phyloP scores from a whole-genome alignment of 2,888 invertebrate genomes.

The Eristalis pertinax region DNA sequence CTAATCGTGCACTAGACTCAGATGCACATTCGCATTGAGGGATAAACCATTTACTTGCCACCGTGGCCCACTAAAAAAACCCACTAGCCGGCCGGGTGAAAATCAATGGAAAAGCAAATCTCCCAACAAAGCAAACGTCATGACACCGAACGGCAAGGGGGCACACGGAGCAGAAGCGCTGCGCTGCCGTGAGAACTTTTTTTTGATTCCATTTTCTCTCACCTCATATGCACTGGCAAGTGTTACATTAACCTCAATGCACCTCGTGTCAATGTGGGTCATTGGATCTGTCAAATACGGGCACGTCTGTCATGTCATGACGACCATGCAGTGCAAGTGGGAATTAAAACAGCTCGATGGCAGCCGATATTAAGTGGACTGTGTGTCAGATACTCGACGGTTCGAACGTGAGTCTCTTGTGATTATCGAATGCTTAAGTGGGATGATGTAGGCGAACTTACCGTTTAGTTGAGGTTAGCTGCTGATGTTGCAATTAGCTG shows the following conservation, averaged over 20 bases:
- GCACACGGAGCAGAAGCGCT: not conserved
- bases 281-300: constrained; percentile 61
- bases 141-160: not conserved
- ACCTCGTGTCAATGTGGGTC: constrained; percentile 62
- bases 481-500: constrained; percentile 33
- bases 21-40: not conserved
- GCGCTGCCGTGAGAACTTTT: constrained; percentile 42
- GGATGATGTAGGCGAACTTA: constrained; percentile 27
- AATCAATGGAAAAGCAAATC: constrained; percentile 47
- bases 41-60: constrained; percentile 26
- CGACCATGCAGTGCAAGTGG: not conserved
- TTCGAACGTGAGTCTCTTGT: not conserved
- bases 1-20: not conserved
- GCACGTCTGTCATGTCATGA: constrained; percentile 52
- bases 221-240: constrained; percentile 10
- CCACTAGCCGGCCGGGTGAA: constrained; percentile 60
- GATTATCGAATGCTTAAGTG: constrained; percentile 22
- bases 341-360: not conserved
- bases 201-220: not conserved
- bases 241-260: constrained; percentile 65
- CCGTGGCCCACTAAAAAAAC: constrained; percentile 42
- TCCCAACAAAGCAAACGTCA: constrained; percentile 25
- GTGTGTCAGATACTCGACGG: not conserved
- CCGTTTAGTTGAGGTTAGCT: constrained; percentile 48
- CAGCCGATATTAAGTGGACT: not conserved